Evolutionary conservation across 2,888 invertebrate genomes (phyloP), one percentile per base, ranked within the genome.

Genomic region (Apamea epomidion): DNA sequence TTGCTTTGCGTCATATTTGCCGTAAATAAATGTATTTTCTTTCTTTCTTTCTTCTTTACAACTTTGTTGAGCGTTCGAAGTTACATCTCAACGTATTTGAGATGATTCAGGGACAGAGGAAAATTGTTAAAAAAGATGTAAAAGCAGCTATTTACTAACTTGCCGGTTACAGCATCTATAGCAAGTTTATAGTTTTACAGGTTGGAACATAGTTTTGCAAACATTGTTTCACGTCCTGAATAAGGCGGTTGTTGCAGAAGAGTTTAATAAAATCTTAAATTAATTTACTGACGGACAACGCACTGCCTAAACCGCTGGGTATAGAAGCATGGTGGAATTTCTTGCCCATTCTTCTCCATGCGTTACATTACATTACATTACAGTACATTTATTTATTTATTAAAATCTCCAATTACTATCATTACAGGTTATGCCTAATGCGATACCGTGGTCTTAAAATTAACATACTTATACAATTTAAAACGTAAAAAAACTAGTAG

Each of bases 151-250:
- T 65, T 82, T 58, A 18, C 25, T 65, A 29, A 82, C n/a, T 37
- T 45, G 64, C 65, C 18, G 54, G 64, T 25, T 48, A 74, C 21
- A 42, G 32, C 74, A 82, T 48, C 29, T 18, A 71, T 37, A 72
- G 8, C 25, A 6, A 54, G 18, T 16, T 54, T 8, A 21, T 21
- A 25, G 54, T 37, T 65, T 54, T 45, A 74, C n/a, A 16, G 1
- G 37, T 25, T n/a, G 37, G 45, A 82, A 80, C 82, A 74, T 58
- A 58, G 45, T 82, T 64, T 62, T 16, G 37, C 10, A 37, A n/a
- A 60, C 58, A 72, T 60, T 72, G 71, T 72, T 58, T 18, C 10
- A n/a, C 16, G 3, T 7, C 71, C 60, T 7, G 12, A 21, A 69
- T n/a, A 7, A 48, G 12, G 12, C 21, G 21, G 10, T 18, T 21